Conservation (phyloP, 2,797 vertebrate genomes). For the Garrulus glandarius region DNA sequence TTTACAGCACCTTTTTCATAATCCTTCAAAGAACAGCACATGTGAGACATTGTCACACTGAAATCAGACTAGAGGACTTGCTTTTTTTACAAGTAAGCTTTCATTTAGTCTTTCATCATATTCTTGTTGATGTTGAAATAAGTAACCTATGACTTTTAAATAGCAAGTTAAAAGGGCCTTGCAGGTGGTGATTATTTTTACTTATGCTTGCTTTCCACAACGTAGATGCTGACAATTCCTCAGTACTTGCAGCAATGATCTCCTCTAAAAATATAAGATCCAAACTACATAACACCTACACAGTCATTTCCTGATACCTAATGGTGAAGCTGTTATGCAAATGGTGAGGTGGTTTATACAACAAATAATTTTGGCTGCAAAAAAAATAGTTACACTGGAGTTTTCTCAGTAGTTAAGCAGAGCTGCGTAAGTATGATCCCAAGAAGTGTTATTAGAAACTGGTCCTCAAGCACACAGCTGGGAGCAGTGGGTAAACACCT, state of each 20-base stretch:
- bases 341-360: background rate
- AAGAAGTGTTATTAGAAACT: background rate
- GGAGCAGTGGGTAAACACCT: background rate
- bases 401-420: background rate
- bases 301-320: background rate
- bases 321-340: background rate
- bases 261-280: background rate
- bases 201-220: background rate
- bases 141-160: background rate
- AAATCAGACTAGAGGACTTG: background rate
- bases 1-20: background rate
- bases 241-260: background rate
- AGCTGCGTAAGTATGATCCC: fast-evolving
- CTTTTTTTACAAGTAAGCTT: background rate
- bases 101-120: background rate
- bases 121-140: background rate
- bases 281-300: background rate
- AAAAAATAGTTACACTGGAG: background rate
- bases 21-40: background rate
- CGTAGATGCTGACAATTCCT: background rate
- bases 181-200: background rate
- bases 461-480: background rate
- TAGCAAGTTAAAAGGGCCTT: background rate
- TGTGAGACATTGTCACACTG: background rate
- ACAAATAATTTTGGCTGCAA: background rate